Percentiles rank a stretch among this genome's conserved stretches.
These are phyloP conservation scores for Kradibia gibbosae DNA, from an alignment of 1,140 invertebrate genomes.

Conservation along the genomic window DNA sequence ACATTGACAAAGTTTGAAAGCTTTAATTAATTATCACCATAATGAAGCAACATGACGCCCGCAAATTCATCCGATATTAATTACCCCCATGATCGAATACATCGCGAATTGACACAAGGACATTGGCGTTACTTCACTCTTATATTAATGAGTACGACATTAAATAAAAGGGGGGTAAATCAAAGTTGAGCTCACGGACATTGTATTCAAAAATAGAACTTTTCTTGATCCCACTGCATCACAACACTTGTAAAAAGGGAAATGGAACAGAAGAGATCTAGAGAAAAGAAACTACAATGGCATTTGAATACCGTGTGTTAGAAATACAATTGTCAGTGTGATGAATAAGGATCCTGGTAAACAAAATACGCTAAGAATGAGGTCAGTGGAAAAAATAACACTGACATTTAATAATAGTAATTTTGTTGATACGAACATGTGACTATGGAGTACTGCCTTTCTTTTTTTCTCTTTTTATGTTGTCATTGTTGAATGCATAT, in stretches of 20 bases:
- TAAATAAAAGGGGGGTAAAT: constrained; percentile 35
- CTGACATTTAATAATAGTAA: too few relatives aligned
- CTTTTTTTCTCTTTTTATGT: too few relatives aligned
- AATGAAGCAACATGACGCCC: background rate
- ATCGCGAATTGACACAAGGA: constrained; percentile 15
- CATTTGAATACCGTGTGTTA: background rate
- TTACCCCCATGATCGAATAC: background rate
- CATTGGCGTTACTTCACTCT: background rate
- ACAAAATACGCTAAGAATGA: background rate
- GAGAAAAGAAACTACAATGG: background rate
- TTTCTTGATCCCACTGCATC: background rate
- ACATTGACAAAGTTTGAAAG: background rate
- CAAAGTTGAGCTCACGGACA: constrained; percentile 22
- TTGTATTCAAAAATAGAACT: constrained; percentile 33
- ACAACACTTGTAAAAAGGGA: constrained; percentile 8
- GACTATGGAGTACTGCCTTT: too few relatives aligned
- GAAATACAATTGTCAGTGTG: background rate
- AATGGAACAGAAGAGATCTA: background rate
- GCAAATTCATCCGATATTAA: constrained; percentile 4
- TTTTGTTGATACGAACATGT: too few relatives aligned
- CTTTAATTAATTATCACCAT: background rate
- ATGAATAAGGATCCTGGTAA: constrained; percentile 9
- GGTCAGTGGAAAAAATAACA: background rate
- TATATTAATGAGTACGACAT: constrained; percentile 32
- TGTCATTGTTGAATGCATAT: too few relatives aligned